Base-by-base conservation (phyloP, 2,888 invertebrate species). In the Periphyllus acericola region DNA sequence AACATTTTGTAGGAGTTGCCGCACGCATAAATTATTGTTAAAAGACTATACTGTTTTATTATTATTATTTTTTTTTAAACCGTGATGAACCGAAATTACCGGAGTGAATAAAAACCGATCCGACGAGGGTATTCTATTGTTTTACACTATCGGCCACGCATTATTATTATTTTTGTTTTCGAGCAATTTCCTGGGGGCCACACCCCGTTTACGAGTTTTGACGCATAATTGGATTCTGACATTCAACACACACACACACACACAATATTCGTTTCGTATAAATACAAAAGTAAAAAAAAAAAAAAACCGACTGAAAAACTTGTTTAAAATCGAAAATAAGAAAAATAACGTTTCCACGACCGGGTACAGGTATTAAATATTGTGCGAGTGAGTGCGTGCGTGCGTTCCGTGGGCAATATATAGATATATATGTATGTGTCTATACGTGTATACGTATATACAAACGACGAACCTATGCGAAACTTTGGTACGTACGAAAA, bases 181-280 rank as follows among this genome's bases (percentile, higher is more conserved):
- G 79, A 80, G 79, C 86, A 86, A 86, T 86, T 86, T 86, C 86
- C 86, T 86, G 86, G 32, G 76, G 79, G 72, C 86, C 86, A 86
- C 86, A 86, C 86, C 86, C 86, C 71, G 71, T 86, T 85, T 85
- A 85, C 78, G 85, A 79, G 85, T 85, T 86, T 86, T 79, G 71
- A 86, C 86, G 78, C 79, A 86, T 86, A 86, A 86, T 86, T 86
- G 86, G 86, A 86, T 86, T 85, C 85, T 71, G 85, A 85, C 78
- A 78, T 85, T 78, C 78, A 78, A 85, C 32, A 85, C 76, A 32
- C 21, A 40, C 74, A 72, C 36, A 60, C 68, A 55, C 46, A 68
- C 55, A 55, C 80, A 29, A 14, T 78, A 32, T 40, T 25, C 52
- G 55, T 74, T 11, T 60, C 25, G 29, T n/a, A 66, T 60, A 74